A percentile compares a stretch with the other conserved stretches of the same genome.
Evolutionary conservation across 1,140 invertebrate genomes (phyloP).

Genomic region (Pseudomyrmex pallidus): DNA sequence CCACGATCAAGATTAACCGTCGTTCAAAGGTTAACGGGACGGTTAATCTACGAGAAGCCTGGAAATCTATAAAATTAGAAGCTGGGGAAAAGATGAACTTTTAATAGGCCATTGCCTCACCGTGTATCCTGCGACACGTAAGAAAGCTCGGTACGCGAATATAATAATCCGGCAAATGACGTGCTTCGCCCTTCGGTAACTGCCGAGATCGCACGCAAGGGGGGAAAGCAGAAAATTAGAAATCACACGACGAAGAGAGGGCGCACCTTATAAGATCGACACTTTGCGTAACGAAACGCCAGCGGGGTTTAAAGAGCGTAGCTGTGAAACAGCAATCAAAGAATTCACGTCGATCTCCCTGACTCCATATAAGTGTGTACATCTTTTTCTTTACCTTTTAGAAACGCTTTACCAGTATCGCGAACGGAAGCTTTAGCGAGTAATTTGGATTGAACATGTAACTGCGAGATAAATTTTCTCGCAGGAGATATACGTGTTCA

Average conservation of each 20-base stretch:
- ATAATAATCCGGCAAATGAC: conserved; percentile 22
- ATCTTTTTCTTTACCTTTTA: no score
- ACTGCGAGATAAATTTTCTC: background rate
- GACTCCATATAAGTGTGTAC: background rate
- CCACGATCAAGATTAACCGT: conserved; percentile 28
- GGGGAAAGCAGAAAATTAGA: conserved; percentile 5
- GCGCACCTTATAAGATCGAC: conserved; percentile 31
- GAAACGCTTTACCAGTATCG: background rate
- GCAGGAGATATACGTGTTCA: background rate
- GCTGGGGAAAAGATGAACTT: background rate
- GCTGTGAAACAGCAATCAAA: conserved; percentile 4
- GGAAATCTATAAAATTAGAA: conserved; percentile 21
- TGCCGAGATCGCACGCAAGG: background rate
- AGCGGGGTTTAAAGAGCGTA: conserved; percentile 29
- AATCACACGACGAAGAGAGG: conserved; percentile 23
- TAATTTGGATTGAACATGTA: background rate
- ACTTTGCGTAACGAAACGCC: conserved; percentile 54
- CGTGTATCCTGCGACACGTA: background rate
- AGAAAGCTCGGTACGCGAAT: background rate
- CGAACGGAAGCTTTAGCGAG: background rate
- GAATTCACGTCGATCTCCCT: conserved; percentile 14
- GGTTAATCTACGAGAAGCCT: conserved; percentile 13
- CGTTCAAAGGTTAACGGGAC: conserved; percentile 54
- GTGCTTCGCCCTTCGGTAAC: conserved; percentile 16
- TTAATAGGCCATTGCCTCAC: conserved; percentile 22